Conservation (phyloP, 1,140 invertebrate species). For the Drosophila dunni region DNA sequence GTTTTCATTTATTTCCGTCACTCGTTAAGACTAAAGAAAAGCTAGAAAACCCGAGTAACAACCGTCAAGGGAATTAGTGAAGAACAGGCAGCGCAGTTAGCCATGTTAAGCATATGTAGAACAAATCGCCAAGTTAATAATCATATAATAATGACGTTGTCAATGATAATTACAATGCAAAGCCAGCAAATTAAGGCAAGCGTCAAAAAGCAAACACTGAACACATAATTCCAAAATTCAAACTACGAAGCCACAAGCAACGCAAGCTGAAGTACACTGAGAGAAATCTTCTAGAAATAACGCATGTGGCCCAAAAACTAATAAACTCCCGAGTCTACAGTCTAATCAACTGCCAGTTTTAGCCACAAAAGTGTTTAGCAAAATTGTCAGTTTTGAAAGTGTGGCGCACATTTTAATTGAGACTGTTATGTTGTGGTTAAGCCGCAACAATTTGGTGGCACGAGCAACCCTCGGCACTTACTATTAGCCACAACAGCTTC, state of each 20-base stretch:
- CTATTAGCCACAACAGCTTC: background rate
- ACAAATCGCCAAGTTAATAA: slow-evolving; percentile 31
- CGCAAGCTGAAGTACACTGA: background rate
- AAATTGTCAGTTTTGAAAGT: slow-evolving; percentile 53
- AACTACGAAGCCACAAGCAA: background rate
- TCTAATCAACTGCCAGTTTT: slow-evolving; percentile 5
- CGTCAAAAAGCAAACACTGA: slow-evolving; percentile 35
- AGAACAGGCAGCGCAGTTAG: background rate
- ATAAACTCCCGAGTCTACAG: slow-evolving; percentile 41
- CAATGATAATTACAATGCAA: slow-evolving; percentile 4
- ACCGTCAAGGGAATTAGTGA: slow-evolving; percentile 6
- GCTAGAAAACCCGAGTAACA: slow-evolving; percentile 20
- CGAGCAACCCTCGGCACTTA: background rate
- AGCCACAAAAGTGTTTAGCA: slow-evolving; percentile 56
- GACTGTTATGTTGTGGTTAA: slow-evolving; percentile 66
- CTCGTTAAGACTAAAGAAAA: slow-evolving; percentile 34
- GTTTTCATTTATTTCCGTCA: slow-evolving; percentile 80
- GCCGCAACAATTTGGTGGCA: slow-evolving; percentile 67
- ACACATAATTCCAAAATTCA: background rate
- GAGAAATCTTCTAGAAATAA: background rate
- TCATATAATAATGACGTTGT: slow-evolving; percentile 16
- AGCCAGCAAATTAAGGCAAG: slow-evolving; percentile 14
- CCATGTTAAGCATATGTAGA: slow-evolving; percentile 5
- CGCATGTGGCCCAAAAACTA: slow-evolving; percentile 40
- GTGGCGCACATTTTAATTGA: slow-evolving; percentile 52